A percentile compares a stretch with the other conserved stretches of the same genome.
Evolutionary conservation across 2,797 vertebrate species (phyloP).

Genomic region (Taenioides sp.): DNA sequence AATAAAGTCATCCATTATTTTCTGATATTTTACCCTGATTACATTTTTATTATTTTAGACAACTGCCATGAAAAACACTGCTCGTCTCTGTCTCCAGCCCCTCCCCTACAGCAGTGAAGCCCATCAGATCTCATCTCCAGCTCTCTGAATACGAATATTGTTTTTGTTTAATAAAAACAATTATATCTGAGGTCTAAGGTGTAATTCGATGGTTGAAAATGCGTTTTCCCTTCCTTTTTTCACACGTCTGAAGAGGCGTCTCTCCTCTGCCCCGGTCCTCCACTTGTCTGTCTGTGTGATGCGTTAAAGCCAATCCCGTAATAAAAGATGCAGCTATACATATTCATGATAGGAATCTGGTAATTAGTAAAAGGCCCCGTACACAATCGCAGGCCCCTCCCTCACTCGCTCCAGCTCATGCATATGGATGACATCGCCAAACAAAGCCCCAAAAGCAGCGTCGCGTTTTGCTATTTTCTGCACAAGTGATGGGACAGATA

Average conservation of each 20-base stretch:
- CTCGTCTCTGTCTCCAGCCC: too few relatives aligned
- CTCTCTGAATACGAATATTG: constrained; percentile 26
- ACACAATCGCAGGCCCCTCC: constrained; percentile 24
- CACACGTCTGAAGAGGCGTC: constrained; percentile 46
- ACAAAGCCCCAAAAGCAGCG: constrained; percentile 79
- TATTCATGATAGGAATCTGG: constrained; percentile 86
- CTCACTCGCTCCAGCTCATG: constrained; percentile 66
- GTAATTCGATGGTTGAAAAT: constrained; percentile 25
- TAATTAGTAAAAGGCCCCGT: constrained; percentile 79
- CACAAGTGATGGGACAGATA: constrained; percentile 81
- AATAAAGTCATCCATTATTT: constrained; percentile 1
- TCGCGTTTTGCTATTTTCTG: constrained; percentile 70
- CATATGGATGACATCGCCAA: constrained; percentile 83
- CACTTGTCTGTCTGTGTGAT: constrained; percentile 71
- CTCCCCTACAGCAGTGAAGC: not conserved
- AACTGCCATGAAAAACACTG: not conserved
- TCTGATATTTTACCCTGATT: not conserved
- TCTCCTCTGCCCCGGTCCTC: constrained; percentile 50
- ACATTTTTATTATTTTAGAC: not conserved
- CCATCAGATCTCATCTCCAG: constrained; percentile 2
- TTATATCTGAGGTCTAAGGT: constrained; percentile 42
- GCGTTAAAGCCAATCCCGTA: constrained; percentile 80
- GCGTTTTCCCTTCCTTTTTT: constrained; percentile 20
- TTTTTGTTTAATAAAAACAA: constrained; percentile 44
- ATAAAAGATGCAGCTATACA: constrained; percentile 85